Base-by-base conservation (phyloP, 2,888 invertebrate species). In the Actias luna region DNA sequence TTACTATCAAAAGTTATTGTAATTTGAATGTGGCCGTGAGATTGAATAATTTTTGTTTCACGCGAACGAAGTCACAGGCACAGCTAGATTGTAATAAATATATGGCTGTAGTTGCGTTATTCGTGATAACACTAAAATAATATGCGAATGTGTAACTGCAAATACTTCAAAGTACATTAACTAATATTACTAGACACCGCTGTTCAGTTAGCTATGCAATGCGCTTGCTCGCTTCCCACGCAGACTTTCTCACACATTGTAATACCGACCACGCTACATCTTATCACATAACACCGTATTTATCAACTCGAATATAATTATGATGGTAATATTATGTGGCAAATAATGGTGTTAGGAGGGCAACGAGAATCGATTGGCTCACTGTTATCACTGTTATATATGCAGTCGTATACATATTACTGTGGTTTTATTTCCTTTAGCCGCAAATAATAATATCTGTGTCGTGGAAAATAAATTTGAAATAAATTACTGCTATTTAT, bases 201-300 rank as follows among this genome's bases (percentile, higher is more conserved):
- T 5, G 55, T 55, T 55, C 29, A 55, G 29, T 55, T 55, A 29
- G 29, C 22, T 36, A 27, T 1, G 31, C 36, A 29, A 57, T 14
- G 31, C 10, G 29, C 29, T 18, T 16, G 27, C 35, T 22, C 29
- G 16, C 50, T 69, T 69, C 67, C 67, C 67, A 68, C 68, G 63
- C 35, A 4, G 64, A 67, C 69, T 74, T 74, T 75, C 75, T 64
- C 65, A 63, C 63, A 64, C 61, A 62, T 61, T 61, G 61, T 58
- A 58, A 55, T 14, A 29, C n/a, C 29, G 16, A n/a, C 29, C 55
- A 55, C 10, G 7, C 55, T 55, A 29, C 55, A 55, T 55, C 55
- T 64, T 69, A 66, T 62, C 63, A 58, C 25, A 50, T 61, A 63
- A 61, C 59, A 29, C 27, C 39, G 14, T 59, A 59, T 59, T 39